Percentiles rank a stretch among this genome's conserved stretches.
Conservation (phyloP, 2,888 invertebrate species). For the Ashinkailepas kermadecensis region DNA sequence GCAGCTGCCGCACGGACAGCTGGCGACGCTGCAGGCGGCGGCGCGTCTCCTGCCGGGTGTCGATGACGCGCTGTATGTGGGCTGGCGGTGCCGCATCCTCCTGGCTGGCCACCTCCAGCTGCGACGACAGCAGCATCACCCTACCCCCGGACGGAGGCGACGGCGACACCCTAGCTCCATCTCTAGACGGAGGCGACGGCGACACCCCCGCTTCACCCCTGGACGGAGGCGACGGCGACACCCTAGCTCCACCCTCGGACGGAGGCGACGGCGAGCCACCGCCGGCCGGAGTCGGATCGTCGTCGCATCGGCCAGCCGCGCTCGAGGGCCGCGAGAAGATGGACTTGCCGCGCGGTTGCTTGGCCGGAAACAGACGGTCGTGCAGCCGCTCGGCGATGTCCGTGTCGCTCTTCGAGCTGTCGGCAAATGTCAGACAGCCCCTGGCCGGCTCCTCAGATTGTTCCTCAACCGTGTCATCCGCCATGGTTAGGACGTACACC, state of each 20-base stretch:
- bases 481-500: too few relatives aligned
- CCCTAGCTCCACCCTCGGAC: neutral
- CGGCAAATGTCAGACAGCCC: neutral
- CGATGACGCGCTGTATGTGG: neutral
- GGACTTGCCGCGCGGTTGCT: neutral
- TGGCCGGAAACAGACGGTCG: neutral
- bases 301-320: too few relatives aligned
- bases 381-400: neutral
- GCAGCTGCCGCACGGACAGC: neutral
- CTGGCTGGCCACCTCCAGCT: neutral
- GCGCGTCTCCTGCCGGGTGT: neutral
- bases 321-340: neutral
- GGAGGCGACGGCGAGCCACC: neutral
- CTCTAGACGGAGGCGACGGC: neutral
- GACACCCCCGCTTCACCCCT: neutral
- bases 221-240: neutral
- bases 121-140: neutral
- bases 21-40: neutral
- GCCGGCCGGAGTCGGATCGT: neutral
- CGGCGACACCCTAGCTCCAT: neutral
- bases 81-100: neutral
- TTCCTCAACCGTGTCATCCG: too few relatives aligned
- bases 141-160: neutral
- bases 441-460: neutral
- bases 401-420: neutral